Evolutionary conservation across 1,140 invertebrate species (phyloP), one percentile per base, ranked within the genome.

Genomic region (Lithobius niger): DNA sequence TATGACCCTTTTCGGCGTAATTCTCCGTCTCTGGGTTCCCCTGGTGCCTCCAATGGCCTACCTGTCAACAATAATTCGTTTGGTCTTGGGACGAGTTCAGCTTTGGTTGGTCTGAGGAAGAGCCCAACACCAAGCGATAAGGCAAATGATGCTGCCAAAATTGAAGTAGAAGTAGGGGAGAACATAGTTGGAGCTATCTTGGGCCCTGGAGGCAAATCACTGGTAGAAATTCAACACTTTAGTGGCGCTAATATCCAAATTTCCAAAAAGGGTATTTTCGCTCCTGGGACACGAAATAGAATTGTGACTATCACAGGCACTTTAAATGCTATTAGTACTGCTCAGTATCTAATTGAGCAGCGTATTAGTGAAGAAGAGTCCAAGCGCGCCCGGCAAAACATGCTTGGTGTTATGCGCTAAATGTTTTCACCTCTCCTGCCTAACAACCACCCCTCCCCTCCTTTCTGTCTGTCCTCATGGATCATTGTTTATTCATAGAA

Each of bases 241-340:
- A 94, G 88, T 70, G 90, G 91, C 69, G 91, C 92, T 69, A 94
- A 88, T 75, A 92, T 97, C 73, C 92, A 97, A 77, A 96, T 97
- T 72, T 95, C 91, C 62, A 97, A 97, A 79, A 96, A 97, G 93
- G 93, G 92, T 67, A 88, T 88, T 66, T 96, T 91, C 77, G 88
- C 88, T 65, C 91, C 92, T 61, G 90, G 92, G 69, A 95, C 91
- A 58, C 86, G 90, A 70, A 95, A 96, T 77, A 84, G 94, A 66
- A 91, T 96, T 73, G 94, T 97, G 59, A 92, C 91, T 71, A 94
- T 96, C 72, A 84, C 83, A 66, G 93, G 92, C 72, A 82, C 82
- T 65, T 80, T 82, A 61, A 82, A 80, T 74, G 84, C 87, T 71
- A 91, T 96, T 70, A 78, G 76, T 69, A 86, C 82, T 71, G 92